Evolutionary conservation across 2,888 invertebrate genomes (phyloP).

Genomic region (Ichneumoninae sp.): DNA sequence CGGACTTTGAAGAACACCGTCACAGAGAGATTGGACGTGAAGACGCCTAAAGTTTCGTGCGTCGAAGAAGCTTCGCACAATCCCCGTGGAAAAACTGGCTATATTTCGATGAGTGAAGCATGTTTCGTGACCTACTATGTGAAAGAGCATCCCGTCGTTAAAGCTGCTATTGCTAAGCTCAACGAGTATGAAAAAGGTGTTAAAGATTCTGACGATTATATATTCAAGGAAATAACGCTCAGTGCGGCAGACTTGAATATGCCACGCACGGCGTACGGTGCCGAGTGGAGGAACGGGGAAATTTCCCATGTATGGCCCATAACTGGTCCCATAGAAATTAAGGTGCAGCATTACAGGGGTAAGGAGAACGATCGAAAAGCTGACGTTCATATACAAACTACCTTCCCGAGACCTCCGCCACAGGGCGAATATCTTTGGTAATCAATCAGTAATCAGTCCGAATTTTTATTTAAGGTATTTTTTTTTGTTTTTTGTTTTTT

Average conservation of each 20-base stretch:
- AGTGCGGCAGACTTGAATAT: background rate
- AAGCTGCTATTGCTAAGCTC: background rate
- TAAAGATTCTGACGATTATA: background rate
- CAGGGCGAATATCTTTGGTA: background rate
- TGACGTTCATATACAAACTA: background rate
- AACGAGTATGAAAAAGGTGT: slow-evolving; percentile 7
- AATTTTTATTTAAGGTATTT: background rate
- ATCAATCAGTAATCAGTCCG: background rate
- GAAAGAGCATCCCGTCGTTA: background rate
- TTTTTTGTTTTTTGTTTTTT: background rate
- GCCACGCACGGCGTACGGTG: background rate
- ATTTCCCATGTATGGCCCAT: background rate
- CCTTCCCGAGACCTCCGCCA: background rate
- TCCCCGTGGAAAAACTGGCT: background rate
- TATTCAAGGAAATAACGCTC: background rate
- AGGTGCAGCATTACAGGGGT: background rate
- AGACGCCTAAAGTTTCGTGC: background rate
- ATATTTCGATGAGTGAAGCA: background rate
- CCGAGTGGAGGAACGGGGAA: background rate
- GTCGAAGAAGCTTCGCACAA: background rate
- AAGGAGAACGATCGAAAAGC: background rate
- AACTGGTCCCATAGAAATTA: background rate
- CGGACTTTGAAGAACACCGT: background rate
- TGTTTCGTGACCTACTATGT: background rate
- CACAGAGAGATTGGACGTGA: background rate